Percentiles rank a stretch among this genome's conserved stretches.
phyloP scores from a whole-genome alignment of 2,113 vertebrate genomes.

The Astatotilapia flaviijosephi region DNA sequence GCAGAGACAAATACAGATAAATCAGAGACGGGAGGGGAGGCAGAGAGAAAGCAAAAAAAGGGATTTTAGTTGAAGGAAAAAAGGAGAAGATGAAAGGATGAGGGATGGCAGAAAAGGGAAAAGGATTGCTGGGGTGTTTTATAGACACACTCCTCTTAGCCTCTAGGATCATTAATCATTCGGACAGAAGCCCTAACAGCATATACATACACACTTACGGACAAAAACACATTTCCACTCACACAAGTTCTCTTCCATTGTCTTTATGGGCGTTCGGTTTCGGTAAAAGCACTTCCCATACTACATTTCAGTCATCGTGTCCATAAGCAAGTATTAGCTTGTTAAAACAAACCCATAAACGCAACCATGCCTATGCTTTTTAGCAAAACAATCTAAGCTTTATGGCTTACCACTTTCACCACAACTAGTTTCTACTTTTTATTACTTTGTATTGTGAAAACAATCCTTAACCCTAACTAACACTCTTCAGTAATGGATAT shows the following conservation, averaged over 20 bases:
- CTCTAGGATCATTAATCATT: constrained; percentile 42
- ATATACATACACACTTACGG: not conserved
- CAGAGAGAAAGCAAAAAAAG: not conserved
- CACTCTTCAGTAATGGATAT: not conserved
- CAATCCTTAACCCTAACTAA: not conserved
- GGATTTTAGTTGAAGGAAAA: not conserved
- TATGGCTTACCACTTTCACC: not conserved
- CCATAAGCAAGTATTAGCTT: not conserved
- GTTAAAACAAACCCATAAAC: constrained; percentile 13
- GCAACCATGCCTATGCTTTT: not conserved
- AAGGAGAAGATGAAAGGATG: constrained; percentile 6
- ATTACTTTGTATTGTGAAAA: not conserved
- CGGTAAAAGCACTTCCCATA: constrained; percentile 45
- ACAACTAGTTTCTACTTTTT: not conserved
- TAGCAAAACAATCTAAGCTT: constrained; percentile 3
- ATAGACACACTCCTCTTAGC: constrained; percentile 42
- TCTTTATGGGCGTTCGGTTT: constrained; percentile 44
- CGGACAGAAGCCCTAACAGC: constrained; percentile 22
- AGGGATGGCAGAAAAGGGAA: not conserved
- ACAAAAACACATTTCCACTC: constrained; percentile 13
- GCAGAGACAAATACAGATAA: not conserved
- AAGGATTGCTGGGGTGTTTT: constrained; percentile 15
- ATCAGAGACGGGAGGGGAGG: not conserved
- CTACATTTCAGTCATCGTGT: constrained; percentile 7
- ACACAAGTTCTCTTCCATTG: constrained; percentile 1